Conservation (phyloP, 2,797 vertebrate species). For the Sebastes reedi region DNA sequence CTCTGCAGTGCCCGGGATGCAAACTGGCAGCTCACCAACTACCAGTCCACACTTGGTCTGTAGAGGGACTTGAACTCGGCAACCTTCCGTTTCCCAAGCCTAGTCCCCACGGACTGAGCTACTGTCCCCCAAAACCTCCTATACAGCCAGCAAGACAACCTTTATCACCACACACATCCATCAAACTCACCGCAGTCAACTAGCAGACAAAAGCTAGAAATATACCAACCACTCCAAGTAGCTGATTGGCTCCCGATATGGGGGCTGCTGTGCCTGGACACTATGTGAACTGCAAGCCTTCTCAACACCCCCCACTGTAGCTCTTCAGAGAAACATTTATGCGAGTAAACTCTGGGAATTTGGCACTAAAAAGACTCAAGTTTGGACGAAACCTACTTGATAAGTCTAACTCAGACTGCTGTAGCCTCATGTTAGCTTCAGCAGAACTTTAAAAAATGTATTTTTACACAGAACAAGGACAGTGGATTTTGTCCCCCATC, state of each 20-base stretch:
- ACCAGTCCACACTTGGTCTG: too few species aligned
- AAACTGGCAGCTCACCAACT: too few species aligned
- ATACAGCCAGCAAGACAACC: background rate
- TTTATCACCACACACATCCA: background rate
- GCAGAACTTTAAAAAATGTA: background rate
- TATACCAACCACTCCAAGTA: background rate
- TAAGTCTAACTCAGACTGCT: background rate
- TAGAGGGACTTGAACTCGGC: too few species aligned
- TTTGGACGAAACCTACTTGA: background rate
- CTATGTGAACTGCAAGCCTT: background rate
- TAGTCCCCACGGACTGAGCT: too few species aligned
- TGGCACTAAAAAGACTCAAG: background rate
- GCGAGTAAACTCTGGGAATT: background rate
- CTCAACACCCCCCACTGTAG: background rate
- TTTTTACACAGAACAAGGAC: background rate
- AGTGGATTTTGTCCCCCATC: background rate
- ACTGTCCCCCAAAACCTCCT: background rate
- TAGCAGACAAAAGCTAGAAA: background rate
- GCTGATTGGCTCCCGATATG: background rate
- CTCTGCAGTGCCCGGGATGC: too few species aligned
- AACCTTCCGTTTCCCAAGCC: too few species aligned
- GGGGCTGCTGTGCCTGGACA: background rate
- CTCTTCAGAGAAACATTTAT: background rate
- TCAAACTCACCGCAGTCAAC: background rate
- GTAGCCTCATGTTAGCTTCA: too few species aligned